Conservation (phyloP, 2,888 invertebrate species). For the Stegophylla sp. region DNA sequence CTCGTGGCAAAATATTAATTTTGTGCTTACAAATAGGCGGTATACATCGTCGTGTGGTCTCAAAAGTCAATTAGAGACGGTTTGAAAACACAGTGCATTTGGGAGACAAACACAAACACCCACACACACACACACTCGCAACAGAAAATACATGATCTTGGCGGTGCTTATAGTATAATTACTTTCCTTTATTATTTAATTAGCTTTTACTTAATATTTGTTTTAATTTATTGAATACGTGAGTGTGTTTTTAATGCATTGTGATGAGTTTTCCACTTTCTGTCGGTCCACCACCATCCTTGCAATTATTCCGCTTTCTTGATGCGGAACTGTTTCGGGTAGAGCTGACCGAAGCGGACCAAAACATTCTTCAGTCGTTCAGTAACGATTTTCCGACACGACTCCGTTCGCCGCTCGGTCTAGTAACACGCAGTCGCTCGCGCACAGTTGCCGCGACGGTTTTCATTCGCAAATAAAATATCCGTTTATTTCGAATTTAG, state of each 20-base stretch:
- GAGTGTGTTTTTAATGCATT: conserved; percentile 41
- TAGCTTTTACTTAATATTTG: conserved; percentile 54
- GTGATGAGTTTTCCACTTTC: conserved; percentile 58
- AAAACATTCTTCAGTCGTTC: conserved; percentile 56
- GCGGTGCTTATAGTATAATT: conserved; percentile 10
- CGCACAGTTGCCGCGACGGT: conserved; percentile 1
- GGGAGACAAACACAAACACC: conserved; percentile 35
- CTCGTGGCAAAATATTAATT: conserved; percentile 12
- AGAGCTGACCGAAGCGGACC: conserved; percentile 49
- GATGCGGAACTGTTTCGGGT: conserved; percentile 51
- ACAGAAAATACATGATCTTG: background rate
- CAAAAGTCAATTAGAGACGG: conserved; percentile 39
- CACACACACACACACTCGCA: too few species aligned
- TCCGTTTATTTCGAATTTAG: background rate
- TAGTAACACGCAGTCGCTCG: conserved; percentile 19
- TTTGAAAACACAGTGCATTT: background rate
- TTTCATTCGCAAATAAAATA: background rate
- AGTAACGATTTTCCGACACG: conserved; percentile 48
- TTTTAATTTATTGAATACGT: conserved; percentile 45
- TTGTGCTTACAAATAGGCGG: background rate
- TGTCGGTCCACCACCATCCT: conserved; percentile 52
- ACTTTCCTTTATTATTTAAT: conserved; percentile 56
- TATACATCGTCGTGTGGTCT: background rate
- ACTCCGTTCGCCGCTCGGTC: conserved; percentile 34
- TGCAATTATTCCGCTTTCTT: conserved; percentile 59